phyloP scores from a whole-genome alignment of 2,113 vertebrate genomes.

The Datnioides undecimradiatus region DNA sequence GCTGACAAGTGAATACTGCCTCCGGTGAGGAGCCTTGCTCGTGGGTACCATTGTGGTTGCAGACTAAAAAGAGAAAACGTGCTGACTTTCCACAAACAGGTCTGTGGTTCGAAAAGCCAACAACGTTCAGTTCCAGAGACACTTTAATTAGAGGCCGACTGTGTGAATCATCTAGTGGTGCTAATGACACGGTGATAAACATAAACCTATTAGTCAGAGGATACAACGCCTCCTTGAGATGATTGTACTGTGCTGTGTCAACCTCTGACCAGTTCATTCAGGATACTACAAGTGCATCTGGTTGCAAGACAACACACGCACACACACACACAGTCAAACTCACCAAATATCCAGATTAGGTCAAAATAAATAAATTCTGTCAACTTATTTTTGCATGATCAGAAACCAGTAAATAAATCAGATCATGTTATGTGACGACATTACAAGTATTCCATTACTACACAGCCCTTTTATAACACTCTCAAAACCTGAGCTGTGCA shows the following conservation, averaged over 20 bases:
- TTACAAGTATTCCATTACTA: not conserved
- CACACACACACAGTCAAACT: not conserved
- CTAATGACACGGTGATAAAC: conserved; percentile 24
- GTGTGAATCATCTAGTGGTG: conserved; percentile 6
- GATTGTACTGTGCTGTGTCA: conserved; percentile 11
- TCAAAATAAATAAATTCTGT: not conserved
- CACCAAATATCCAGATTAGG: not conserved
- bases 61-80: not conserved
- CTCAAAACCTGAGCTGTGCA: not conserved
- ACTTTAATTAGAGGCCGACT: conserved; percentile 21
- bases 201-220: conserved; percentile 29
- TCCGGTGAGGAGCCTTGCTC: not conserved
- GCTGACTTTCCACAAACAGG: not conserved
- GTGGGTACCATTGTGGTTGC: not conserved
- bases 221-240: conserved; percentile 6
- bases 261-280: conserved; percentile 6
- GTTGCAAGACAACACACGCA: not conserved
- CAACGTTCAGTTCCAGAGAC: not conserved
- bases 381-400: not conserved
- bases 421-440: not conserved
- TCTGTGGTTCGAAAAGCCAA: conserved; percentile 4
- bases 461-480: not conserved
- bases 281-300: not conserved
- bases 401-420: not conserved
- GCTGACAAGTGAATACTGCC: not conserved